Conservation (phyloP, 2,113 vertebrate species). For the Acrocephalus arundinaceus region DNA sequence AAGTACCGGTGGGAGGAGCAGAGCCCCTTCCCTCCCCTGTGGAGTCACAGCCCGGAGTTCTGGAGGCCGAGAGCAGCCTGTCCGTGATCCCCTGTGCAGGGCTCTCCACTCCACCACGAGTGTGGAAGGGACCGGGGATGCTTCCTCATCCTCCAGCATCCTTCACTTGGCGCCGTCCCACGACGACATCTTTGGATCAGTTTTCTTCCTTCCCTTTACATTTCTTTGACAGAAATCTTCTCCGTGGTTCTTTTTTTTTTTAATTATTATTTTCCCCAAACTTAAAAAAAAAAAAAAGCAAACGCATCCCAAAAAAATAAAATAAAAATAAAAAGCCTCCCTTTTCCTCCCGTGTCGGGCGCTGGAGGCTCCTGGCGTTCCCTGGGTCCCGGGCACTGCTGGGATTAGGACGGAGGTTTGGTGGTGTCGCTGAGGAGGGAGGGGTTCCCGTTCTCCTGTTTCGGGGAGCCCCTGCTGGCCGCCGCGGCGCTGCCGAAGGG, state of each 20-base stretch:
- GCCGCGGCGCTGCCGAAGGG: slow-evolving; percentile 75
- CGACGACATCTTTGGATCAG: slow-evolving; percentile 47
- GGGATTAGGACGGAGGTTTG: slow-evolving; percentile 82
- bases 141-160: background rate
- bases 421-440: slow-evolving; percentile 70
- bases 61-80: background rate
- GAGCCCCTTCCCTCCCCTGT: background rate
- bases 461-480: slow-evolving; percentile 81
- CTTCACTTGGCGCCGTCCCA: background rate
- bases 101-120: background rate
- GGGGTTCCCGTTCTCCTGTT: slow-evolving; percentile 84
- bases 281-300: background rate
- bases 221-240: background rate
- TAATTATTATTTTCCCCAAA: background rate
- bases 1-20: background rate
- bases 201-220: background rate
- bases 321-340: background rate
- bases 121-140: background rate
- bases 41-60: background rate
- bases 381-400: background rate
- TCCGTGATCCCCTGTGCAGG: fast-evolving
- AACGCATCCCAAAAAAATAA: background rate
- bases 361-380: background rate
- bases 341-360: background rate
- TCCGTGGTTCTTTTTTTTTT: background rate